A percentile compares a stretch with the other conserved stretches of the same genome.
These are phyloP conservation scores for Yponomeuta sedellus DNA, from an alignment of 2,888 invertebrate species.

Conservation along the genomic window DNA sequence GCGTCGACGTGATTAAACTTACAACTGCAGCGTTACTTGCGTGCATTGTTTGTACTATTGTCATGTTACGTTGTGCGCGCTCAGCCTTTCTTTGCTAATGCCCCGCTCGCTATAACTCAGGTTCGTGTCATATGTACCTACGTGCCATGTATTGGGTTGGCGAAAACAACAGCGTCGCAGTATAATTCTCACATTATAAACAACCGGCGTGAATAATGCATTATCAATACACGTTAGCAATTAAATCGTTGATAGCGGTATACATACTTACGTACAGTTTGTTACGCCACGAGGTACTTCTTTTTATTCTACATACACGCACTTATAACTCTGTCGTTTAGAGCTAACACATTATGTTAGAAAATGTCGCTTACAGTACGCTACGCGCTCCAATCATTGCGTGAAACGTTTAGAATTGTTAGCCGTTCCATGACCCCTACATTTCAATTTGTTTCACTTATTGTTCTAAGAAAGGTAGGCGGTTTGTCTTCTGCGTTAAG, in stretches of 20 bases:
- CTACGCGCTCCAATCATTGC: neutral
- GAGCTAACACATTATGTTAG: too few relatives aligned
- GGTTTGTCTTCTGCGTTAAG: neutral
- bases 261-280: neutral
- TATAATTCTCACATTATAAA: neutral
- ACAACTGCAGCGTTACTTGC: slow-evolving; percentile 36
- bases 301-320: too few relatives aligned
- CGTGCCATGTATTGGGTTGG: neutral
- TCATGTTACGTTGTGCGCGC: slow-evolving; percentile 9
- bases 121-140: slow-evolving; percentile 2
- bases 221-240: neutral
- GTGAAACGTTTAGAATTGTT: neutral
- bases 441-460: neutral
- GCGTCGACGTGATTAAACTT: slow-evolving; percentile 49
- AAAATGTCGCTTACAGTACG: too few relatives aligned
- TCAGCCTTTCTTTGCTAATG: slow-evolving; percentile 5
- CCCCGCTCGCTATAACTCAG: neutral
- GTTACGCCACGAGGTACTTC: too few relatives aligned
- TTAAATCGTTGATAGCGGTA: neutral
- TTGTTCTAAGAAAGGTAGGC: neutral
- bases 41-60: slow-evolving; percentile 16
- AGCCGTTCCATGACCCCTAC: neutral
- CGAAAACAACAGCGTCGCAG: neutral
- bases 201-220: slow-evolving; percentile 1
- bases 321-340: too few relatives aligned